Base-by-base conservation (phyloP, 2,888 invertebrate species). In the Drosophila kokeensis region DNA sequence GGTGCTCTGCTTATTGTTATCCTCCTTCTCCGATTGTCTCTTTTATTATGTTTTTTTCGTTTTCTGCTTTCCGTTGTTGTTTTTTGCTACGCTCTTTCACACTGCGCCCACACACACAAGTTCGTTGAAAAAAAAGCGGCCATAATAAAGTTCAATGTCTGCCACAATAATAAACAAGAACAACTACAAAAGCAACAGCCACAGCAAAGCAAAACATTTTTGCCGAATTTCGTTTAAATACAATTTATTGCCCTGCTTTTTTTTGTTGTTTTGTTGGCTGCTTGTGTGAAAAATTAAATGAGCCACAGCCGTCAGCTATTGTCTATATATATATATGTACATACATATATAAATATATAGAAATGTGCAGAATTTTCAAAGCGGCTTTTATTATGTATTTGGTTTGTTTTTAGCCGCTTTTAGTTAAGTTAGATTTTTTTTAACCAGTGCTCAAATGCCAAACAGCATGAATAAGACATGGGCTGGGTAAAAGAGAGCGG, bases 131-230 rank as follows among this genome's bases (percentile, higher is more conserved):
- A 73, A 70, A 70, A 65, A 59, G 61, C 65, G 48, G 62, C 50
- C 69, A 71, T 60, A 72, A 76, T 72, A 88, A 90, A 88, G 87
- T 90, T 88, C 75, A 90, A 86, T 88, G 87, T 88, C 86, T 84
- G 83, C 61, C 61, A 61, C 21, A 62, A 40, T 27, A 61, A 45
- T 45, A 45, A 38, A 45, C 45, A 45, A 42, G 18, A 63, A 55
- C 30, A 54, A 36, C 62, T 36, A 58, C 42, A 76, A 36, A 48
- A 65, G 48, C 57, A 58, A 73, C 58, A 65, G 48, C 57, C 54
- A 73, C 58, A 72, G 53, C 49, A 63, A 62, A 76, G 53, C 36
- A 65, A 76, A 81, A 57, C 48, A 70, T 81, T 78, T 73, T 49
- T 73, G 48, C 61, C 54, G 55, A 66, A 83, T 66, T 80, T 61